Evolutionary conservation across 2,888 invertebrate genomes (phyloP), one percentile per base, ranked within the genome.

Genomic region (Eristalis intricaria): DNA sequence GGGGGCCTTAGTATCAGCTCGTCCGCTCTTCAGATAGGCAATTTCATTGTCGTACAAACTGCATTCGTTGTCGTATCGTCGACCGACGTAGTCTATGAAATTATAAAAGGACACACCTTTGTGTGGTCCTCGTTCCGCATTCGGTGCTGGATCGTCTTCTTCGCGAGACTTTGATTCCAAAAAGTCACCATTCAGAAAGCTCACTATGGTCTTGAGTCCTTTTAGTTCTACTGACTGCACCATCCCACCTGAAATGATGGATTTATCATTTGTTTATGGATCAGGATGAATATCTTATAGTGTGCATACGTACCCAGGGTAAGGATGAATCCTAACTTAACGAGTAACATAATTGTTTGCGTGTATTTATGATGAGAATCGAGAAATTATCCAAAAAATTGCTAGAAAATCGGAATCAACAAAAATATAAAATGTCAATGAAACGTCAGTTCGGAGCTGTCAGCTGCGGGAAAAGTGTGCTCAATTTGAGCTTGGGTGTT

Each of bases 71-170:
- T 89, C 89, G 2, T 91, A 91, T 4, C 89, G 89, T 79, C 91
- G 84, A 0, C 90, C 84, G 0, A 92, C 89, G 78, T 90, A 91
- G 4, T 91, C 89, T 8, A 91, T 64, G 63, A 93, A 93, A n/a
- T 89, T 89, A 73, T 92, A 92, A 0, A 88, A 84, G 15, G 91
- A 90, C 15, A 90, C 90, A 0, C 92, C 92, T 8, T 90, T 90
- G 0, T 90, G 89, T 1, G 89, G 89, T 1, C 90, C 90, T 69
- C 90, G 75, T 4, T 89, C 89, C 0, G 88, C 89, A 8, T 43
- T 70, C 19, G 81, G 74, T 78, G 89, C 84, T 58, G 90, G 83
- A 23, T 89, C 89, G 61, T 89, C 80, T 1, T 89, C 89, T 40
- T 90, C 90, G 0, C 71, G 88, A 58, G 29, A 88, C 29, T 87